Evolutionary conservation across 2,888 invertebrate species (phyloP).

Genomic region (Thymelicus acteon): DNA sequence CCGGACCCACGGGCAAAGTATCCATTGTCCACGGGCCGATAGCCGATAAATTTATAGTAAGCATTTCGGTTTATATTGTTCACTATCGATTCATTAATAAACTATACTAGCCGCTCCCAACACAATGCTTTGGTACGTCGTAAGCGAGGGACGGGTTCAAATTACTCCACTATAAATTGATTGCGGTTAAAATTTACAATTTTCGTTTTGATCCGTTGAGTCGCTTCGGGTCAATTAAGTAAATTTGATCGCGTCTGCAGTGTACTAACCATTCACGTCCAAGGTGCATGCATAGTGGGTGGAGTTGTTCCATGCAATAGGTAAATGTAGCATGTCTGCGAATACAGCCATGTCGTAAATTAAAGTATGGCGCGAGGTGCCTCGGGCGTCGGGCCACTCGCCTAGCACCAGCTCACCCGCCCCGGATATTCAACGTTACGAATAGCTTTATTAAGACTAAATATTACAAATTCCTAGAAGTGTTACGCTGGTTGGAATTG

Average conservation of each 20-base stretch:
- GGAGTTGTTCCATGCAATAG: constrained; percentile 42
- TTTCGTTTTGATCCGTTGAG: constrained; percentile 48
- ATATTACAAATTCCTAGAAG: constrained; percentile 79
- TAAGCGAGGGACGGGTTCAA: constrained; percentile 56
- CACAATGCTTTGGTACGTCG: constrained; percentile 57
- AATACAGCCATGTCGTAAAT: constrained; percentile 67
- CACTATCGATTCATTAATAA: constrained; percentile 75
- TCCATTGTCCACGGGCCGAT: constrained; percentile 66
- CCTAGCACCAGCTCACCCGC: constrained; percentile 61
- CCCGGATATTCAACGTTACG: constrained; percentile 76
- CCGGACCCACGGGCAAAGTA: constrained; percentile 56
- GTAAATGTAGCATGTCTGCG: constrained; percentile 49
- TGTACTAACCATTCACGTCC: constrained; percentile 33
- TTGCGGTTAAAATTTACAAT: constrained; percentile 59
- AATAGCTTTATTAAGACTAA: constrained; percentile 82
- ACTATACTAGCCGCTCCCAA: constrained; percentile 65
- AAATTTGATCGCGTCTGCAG: constrained; percentile 40
- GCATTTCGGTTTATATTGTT: constrained; percentile 63
- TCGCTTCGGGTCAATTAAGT: constrained; percentile 45
- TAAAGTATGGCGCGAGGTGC: constrained; percentile 52
- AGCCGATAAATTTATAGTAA: constrained; percentile 68
- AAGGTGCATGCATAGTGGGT: constrained; percentile 39
- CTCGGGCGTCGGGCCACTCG: constrained; percentile 60
- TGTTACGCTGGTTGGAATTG: constrained; percentile 76
- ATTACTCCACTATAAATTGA: constrained; percentile 60